These are phyloP conservation scores for Ormyrus labotus DNA, from an alignment of 2,888 invertebrate species.

Conservation along the genomic window DNA sequence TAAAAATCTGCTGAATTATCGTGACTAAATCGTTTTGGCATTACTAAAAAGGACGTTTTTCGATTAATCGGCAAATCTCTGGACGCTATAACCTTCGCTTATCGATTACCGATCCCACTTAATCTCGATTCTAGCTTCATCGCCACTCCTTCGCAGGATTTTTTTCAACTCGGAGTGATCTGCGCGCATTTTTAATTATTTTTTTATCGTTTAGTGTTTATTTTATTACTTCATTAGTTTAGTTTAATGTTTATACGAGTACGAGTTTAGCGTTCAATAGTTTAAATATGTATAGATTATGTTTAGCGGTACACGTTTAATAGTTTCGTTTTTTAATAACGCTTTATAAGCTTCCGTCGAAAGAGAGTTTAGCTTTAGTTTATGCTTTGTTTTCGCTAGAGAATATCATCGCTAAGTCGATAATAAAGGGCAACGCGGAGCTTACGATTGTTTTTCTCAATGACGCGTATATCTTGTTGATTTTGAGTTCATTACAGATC, in stretches of 20 bases:
- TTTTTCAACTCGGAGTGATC: conserved; percentile 31
- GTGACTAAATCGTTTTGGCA: too few species aligned
- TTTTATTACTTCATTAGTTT: conserved; percentile 63
- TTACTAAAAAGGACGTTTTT: too few species aligned
- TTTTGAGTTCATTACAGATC: conserved; percentile 23
- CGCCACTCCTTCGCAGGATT: conserved; percentile 40
- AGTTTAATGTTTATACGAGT: conserved; percentile 70
- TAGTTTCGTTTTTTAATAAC: conserved; percentile 59
- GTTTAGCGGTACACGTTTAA: conserved; percentile 72
- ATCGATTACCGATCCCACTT: conserved; percentile 41
- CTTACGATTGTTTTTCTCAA: conserved; percentile 48
- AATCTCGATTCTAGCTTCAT: conserved; percentile 5
- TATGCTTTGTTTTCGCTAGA: conserved; percentile 53
- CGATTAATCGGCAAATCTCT: conserved; percentile 25
- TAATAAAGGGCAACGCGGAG: conserved; percentile 54
- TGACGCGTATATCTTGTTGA: conserved; percentile 36
- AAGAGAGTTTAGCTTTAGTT: conserved; percentile 56
- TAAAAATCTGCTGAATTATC: too few species aligned
- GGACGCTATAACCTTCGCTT: not conserved
- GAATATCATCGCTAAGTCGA: conserved; percentile 53
- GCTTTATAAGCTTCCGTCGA: conserved; percentile 59
- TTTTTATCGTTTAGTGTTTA: conserved; percentile 51
- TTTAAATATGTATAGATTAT: conserved; percentile 74
- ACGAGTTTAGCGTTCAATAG: conserved; percentile 73
- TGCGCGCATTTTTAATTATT: conserved; percentile 42